Conservation (phyloP, 2,113 vertebrate genomes). For the Lota lota region DNA sequence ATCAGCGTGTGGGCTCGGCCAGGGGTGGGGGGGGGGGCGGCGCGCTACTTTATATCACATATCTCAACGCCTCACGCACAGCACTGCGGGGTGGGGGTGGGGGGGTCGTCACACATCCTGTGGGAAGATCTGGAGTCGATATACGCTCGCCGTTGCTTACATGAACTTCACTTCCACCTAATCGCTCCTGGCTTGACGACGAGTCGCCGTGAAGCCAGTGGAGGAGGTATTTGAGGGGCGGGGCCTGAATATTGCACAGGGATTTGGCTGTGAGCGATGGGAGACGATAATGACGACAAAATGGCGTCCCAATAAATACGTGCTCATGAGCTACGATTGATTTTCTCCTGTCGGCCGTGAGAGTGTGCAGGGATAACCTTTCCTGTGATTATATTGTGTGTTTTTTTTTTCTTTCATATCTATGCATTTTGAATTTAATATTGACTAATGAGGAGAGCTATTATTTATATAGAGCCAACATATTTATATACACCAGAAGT, state of each 20-base stretch:
- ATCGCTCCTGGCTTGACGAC: conserved; percentile 70
- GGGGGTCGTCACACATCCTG: conserved; percentile 39
- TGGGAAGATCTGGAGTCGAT: conserved; percentile 61
- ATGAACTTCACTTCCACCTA: conserved; percentile 71
- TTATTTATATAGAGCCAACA: too few relatives aligned
- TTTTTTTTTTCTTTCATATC: too few relatives aligned
- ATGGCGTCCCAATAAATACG: too few relatives aligned
- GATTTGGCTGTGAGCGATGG: conserved; percentile 26
- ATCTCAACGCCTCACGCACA: conserved; percentile 46
- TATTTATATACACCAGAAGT: too few relatives aligned
- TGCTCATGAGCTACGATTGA: too few relatives aligned
- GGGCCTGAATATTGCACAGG: conserved; percentile 3
- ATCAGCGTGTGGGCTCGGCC: conserved; percentile 51
- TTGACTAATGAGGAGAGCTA: too few relatives aligned
- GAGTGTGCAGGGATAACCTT: too few relatives aligned
- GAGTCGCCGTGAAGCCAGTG: conserved; percentile 57
- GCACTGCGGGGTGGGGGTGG: conserved; percentile 33
- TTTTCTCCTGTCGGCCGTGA: too few relatives aligned
- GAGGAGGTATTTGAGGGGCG: conserved; percentile 22
- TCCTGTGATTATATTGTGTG: too few relatives aligned
- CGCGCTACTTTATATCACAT: conserved; percentile 62
- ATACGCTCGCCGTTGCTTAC: conserved; percentile 59
- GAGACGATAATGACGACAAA: conserved; percentile 30
- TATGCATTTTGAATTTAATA: too few relatives aligned
- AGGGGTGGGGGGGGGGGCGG: conserved; percentile 56